Evolutionary conservation across 2,888 invertebrate species (phyloP).

Genomic region (Heliconius ismenius): DNA sequence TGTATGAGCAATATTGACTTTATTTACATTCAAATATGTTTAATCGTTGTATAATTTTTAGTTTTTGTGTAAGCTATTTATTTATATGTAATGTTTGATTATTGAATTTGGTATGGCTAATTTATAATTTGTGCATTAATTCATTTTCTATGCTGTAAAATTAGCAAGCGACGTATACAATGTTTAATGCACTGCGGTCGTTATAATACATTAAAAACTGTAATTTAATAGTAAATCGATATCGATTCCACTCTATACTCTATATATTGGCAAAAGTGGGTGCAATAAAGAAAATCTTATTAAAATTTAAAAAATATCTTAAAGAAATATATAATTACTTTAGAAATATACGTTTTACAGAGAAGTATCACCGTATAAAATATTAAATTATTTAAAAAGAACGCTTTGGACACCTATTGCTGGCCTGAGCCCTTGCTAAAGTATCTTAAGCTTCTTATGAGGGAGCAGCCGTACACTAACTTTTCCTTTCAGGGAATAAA

Average conservation of each 20-base stretch:
- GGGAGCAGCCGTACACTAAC: slow-evolving; percentile 47
- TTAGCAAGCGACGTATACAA: no score
- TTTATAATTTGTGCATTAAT: no score
- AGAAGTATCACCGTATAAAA: neutral
- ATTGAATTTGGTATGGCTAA: no score
- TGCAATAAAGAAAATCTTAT: no score
- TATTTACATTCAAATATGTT: neutral
- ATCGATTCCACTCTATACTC: no score
- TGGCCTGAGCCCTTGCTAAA: slow-evolving; percentile 44
- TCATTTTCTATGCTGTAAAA: no score
- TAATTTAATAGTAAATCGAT: no score
- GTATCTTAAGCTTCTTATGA: slow-evolving; percentile 54
- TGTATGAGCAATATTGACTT: neutral
- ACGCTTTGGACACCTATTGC: slow-evolving; percentile 5
- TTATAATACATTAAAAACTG: no score
- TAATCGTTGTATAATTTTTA: neutral
- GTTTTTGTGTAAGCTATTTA: neutral
- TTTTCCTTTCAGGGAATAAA: slow-evolving; percentile 45
- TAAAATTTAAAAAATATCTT: no score
- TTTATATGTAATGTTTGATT: neutral
- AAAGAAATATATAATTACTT: neutral
- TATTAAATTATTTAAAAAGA: slow-evolving; percentile 7
- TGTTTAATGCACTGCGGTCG: no score
- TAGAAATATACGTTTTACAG: neutral
- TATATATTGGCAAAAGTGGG: no score